Evolutionary conservation across 1,140 invertebrate species (phyloP).

Genomic region (Trichonephila clavata): DNA sequence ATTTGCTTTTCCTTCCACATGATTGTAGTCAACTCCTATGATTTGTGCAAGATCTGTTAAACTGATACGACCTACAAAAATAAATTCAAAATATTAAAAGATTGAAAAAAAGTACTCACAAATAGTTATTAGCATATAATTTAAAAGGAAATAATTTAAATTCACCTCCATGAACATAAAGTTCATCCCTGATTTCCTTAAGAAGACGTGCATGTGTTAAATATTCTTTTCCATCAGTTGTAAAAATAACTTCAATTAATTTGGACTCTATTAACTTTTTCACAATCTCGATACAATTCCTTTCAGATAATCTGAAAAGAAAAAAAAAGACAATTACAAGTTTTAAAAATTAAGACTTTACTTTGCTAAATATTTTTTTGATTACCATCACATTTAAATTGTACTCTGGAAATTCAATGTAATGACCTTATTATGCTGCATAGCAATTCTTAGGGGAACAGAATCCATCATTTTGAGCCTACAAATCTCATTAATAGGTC

Average conservation of each 20-base stretch:
- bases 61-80: conserved; percentile 87
- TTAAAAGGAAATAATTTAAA: not conserved
- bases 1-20: conserved; percentile 85
- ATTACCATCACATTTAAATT: no score
- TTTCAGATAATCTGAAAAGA: conserved; percentile 92
- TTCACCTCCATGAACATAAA: conserved; percentile 90
- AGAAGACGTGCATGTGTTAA: conserved; percentile 94
- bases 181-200: conserved; percentile 95
- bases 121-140: not conserved
- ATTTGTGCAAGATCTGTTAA: conserved; percentile 93
- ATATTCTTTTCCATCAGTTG: conserved; percentile 98
- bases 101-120: not conserved
- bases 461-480: no score
- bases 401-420: no score
- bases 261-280: conserved; percentile 93
- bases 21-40: conserved; percentile 93
- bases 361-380: no score
- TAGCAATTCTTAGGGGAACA: no score
- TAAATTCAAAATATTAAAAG: conserved; percentile 22
- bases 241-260: conserved; percentile 95
- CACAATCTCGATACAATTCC: conserved; percentile 98
- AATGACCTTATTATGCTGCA: no score
- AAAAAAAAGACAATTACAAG: not conserved
- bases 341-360: no score
- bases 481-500: no score